Base-by-base conservation (phyloP, 1,140 invertebrate genomes). In the Plodia interpunctella region DNA sequence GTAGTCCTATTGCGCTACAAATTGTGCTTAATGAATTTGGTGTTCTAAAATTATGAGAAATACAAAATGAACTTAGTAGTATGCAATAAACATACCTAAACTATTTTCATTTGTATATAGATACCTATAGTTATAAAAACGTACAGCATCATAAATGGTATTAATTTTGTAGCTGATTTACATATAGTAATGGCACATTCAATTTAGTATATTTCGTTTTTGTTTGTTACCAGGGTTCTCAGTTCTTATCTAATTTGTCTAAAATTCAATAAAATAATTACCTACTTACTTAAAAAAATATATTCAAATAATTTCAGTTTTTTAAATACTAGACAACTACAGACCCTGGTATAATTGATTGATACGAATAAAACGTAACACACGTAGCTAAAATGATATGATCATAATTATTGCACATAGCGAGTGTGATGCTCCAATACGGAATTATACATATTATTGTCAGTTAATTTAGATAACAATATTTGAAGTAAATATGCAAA, bases 401-500 rank as follows among this genome's bases (percentile, higher is more conserved):
- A 28, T 32, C 5, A 44, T 5, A 44, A 53, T 59, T 59, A 59
- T 59, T 59, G 57, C 50, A 38, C 11, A 28, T 30, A 51, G 57
- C 49, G 30, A 59, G 38, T 35, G 49, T 52, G 21, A 32, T 38
- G 32, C 18, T 51, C 51, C 56, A 30, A 32, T 17, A n/a, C 19
- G 5, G 56, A 58, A 58, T 49, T 21, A 6, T 38, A 52, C 28
- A 38, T 9, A 19, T 59, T 59, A 59, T 59, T 59, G 57, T 59
- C 57, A 15, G 57, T 4, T 53, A 17, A 53, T 19, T 53, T 15
- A 58, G 32, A 32, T 20, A n/a, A 32, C 30, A 44, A 15, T 44
- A 15, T 15, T 15, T 15, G 13, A 35, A 35, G 10, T 35, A 25
- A 25, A 25, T 25, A 32, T 32, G 30, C 30, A 54, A 54, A 54